Percentiles rank a stretch among this genome's conserved stretches.
Evolutionary conservation across 1,140 invertebrate species (phyloP).

Genomic region (Rhopalosiphum padi): DNA sequence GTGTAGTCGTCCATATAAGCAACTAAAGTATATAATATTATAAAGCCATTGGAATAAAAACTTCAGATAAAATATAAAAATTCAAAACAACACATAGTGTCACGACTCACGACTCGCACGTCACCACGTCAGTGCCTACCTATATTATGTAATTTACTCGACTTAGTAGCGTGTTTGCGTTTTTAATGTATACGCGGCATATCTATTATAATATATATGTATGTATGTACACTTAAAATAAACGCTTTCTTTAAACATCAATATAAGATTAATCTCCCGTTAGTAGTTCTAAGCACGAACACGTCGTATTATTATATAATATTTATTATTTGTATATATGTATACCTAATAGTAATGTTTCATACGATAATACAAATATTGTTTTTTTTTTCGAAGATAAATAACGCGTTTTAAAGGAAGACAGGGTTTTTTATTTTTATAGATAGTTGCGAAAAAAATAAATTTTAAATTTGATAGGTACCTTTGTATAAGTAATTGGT

Average conservation of each 20-base stretch:
- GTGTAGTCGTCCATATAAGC: not conserved
- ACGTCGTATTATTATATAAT: not conserved
- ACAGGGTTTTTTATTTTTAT: not conserved
- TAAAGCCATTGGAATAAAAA: not conserved
- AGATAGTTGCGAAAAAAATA: not conserved
- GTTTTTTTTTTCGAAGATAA: not conserved
- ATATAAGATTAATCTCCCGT: conserved; percentile 11
- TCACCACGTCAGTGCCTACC: not conserved
- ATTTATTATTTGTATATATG: not conserved
- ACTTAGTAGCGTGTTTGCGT: not conserved
- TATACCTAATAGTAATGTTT: not conserved
- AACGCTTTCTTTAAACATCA: not conserved
- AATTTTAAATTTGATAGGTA: not conserved
- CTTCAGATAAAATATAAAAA: not conserved
- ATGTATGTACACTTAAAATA: not conserved
- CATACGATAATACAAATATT: not conserved
- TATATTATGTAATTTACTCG: not conserved
- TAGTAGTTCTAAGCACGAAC: conserved; percentile 12
- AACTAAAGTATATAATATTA: not conserved
- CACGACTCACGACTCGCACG: not conserved
- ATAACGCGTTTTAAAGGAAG: not conserved
- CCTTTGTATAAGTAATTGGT: not conserved
- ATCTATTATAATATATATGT: not conserved
- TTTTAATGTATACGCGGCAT: not conserved
- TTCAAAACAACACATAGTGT: not conserved